Evolutionary conservation across 2,888 invertebrate species (phyloP).

Genomic region (Meliscaeva auricollis): DNA sequence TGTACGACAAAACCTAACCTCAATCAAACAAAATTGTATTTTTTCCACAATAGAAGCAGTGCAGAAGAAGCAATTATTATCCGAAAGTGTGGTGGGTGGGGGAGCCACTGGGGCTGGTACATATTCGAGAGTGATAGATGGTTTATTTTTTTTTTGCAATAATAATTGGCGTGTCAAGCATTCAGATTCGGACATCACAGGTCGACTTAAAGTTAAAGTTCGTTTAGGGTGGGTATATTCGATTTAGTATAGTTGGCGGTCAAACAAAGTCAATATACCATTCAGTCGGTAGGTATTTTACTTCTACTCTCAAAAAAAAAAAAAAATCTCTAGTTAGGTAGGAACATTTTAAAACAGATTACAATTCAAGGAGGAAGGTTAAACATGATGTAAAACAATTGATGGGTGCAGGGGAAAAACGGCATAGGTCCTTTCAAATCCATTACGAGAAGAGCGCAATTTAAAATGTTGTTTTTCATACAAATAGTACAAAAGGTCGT

Average conservation of each 20-base stretch:
- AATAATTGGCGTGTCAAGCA: neutral
- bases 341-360: too few relatives aligned
- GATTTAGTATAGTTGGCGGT: neutral
- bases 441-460: too few relatives aligned
- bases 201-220: neutral
- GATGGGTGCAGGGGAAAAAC: too few relatives aligned
- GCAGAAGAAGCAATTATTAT: conserved; percentile 26
- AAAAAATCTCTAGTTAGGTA: too few relatives aligned
- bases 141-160: neutral
- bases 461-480: too few relatives aligned
- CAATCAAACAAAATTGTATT: conserved; percentile 70
- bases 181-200: neutral
- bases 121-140: neutral
- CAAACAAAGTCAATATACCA: neutral
- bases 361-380: too few relatives aligned
- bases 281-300: too few relatives aligned
- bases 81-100: conserved; percentile 28
- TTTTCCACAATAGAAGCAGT: conserved; percentile 36
- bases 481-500: too few relatives aligned
- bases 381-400: too few relatives aligned
- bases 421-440: too few relatives aligned
- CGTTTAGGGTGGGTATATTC: neutral
- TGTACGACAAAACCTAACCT: conserved; percentile 61
- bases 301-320: too few relatives aligned
- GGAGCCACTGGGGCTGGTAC: conserved; percentile 6